Evolutionary conservation across 2,797 vertebrate species (phyloP).

Genomic region (Bovichtus diacanthus): DNA sequence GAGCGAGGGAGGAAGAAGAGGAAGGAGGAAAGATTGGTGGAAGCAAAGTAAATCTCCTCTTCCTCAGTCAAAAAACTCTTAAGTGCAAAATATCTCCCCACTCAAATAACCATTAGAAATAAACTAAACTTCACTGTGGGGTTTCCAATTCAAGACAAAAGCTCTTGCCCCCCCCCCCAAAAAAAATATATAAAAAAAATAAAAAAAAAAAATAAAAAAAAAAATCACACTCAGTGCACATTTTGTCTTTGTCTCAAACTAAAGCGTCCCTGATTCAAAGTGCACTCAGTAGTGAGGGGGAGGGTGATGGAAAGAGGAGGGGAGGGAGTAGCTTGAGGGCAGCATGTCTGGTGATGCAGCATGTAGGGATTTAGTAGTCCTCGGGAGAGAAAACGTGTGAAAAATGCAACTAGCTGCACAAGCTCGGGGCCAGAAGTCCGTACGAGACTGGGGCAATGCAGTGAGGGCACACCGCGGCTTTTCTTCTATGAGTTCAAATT

Average conservation of each 20-base stretch:
- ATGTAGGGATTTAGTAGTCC: slow-evolving; percentile 57
- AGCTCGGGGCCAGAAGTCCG: slow-evolving; percentile 27
- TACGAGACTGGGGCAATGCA: slow-evolving; percentile 26
- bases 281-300: slow-evolving; percentile 73
- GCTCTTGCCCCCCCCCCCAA: slow-evolving; percentile 13
- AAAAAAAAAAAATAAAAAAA: too few species aligned
- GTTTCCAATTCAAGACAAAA: slow-evolving; percentile 35
- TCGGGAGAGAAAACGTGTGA: slow-evolving; percentile 28
- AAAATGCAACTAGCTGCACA: slow-evolving; percentile 41
- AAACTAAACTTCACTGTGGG: slow-evolving; percentile 19
- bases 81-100: slow-evolving; percentile 72
- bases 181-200: too few species aligned
- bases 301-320: slow-evolving; percentile 16
- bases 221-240: slow-evolving; percentile 57
- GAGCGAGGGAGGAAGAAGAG: slow-evolving; percentile 23
- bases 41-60: slow-evolving; percentile 49
- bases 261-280: slow-evolving; percentile 84
- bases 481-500: slow-evolving; percentile 37
- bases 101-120: slow-evolving; percentile 31
- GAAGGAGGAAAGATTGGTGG: slow-evolving; percentile 50
- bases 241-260: slow-evolving; percentile 71
- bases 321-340: slow-evolving; percentile 29
- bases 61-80: slow-evolving; percentile 46
- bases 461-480: neutral
- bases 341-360: slow-evolving; percentile 55